Base-by-base conservation (phyloP, 2,888 invertebrate genomes). In the Luffia ferchaultella region DNA sequence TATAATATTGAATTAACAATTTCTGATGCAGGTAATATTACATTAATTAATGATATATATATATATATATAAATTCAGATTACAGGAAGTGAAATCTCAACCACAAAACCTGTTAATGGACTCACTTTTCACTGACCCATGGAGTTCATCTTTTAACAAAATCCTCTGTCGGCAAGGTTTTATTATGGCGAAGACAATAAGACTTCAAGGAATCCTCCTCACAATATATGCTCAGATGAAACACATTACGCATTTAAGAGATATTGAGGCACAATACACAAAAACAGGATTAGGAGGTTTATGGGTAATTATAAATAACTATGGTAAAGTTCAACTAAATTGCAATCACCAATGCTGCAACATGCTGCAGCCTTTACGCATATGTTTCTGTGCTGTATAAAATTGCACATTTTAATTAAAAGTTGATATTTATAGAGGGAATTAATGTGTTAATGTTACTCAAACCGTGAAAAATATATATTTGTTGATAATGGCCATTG, bases 51-150 rank as follows among this genome's bases (percentile, higher is more conserved):
- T 17, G 7, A n/a, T 16, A 43, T 43, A 43, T 18, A 44, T 18
- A 2, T 44, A 18, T 44, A 16, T 44, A 44, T 44, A 18, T 44
- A 16, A 16, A 2, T 12, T 51, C 64, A 92, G 92, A 16, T 79
- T 96, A 53, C 96, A 96, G 85, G 96, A 96, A 85, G 92, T 96
- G 1, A 95, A 93, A 67, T 90, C 93, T 0, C 93, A 93, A 62
- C 94, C 94, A 1, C 93, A 93, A 64, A 93, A 93, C 69, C 89
- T 94, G 75, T 76, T 96, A 16, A 83, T 92, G 73, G 93, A 94
- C 60, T 87, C 92, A 1, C 77, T 96, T 45, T 93, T 93, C 68
- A 90, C 91, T 59, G 95, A 95, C 70, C 90, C 93, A 0, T 96
- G 96, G 96, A 93, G 93, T 1, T 86, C 88, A 53, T 86, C 87